Evolutionary conservation across 1,140 invertebrate species (phyloP).

Genomic region (Pseudomyrmex gracilis): DNA sequence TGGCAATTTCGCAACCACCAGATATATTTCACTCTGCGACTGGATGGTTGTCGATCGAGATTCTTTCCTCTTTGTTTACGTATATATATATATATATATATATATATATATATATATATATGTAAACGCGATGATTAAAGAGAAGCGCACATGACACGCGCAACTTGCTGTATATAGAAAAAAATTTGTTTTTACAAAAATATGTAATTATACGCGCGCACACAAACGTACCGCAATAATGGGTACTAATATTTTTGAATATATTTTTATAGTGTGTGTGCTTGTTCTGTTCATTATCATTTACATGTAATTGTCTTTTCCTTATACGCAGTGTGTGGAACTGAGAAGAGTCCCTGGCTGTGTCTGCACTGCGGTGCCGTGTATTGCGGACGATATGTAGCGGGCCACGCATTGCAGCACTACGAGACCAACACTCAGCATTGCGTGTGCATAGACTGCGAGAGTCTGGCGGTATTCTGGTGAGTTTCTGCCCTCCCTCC

Average conservation of each 20-base stretch:
- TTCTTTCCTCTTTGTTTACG: too few species aligned
- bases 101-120: too few species aligned
- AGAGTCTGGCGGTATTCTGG: slow-evolving; percentile 91
- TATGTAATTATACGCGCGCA: too few species aligned
- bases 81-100: too few species aligned
- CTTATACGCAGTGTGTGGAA: slow-evolving; percentile 88
- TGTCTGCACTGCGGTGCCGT: slow-evolving; percentile 91
- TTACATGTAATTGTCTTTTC: slow-evolving; percentile 45
- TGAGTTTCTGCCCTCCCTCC: slow-evolving; percentile 80
- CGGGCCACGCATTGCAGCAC: slow-evolving; percentile 91
- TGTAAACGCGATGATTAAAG: neutral
- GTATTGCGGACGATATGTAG: slow-evolving; percentile 92
- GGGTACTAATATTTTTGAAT: too few species aligned
- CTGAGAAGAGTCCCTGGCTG: slow-evolving; percentile 90
- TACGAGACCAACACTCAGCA: slow-evolving; percentile 88
- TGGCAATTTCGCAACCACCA: slow-evolving; percentile 50
- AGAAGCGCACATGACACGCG: neutral
- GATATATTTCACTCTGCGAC: slow-evolving; percentile 24
- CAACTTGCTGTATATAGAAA: too few species aligned
- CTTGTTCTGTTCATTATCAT: slow-evolving; percentile 7
- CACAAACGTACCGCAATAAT: too few species aligned
- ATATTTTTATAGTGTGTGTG: neutral
- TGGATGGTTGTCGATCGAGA: slow-evolving; percentile 51
- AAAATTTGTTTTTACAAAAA: neutral
- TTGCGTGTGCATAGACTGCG: slow-evolving; percentile 91